Base-by-base conservation (phyloP, 2,888 invertebrate species). In the Plebejus melissa region DNA sequence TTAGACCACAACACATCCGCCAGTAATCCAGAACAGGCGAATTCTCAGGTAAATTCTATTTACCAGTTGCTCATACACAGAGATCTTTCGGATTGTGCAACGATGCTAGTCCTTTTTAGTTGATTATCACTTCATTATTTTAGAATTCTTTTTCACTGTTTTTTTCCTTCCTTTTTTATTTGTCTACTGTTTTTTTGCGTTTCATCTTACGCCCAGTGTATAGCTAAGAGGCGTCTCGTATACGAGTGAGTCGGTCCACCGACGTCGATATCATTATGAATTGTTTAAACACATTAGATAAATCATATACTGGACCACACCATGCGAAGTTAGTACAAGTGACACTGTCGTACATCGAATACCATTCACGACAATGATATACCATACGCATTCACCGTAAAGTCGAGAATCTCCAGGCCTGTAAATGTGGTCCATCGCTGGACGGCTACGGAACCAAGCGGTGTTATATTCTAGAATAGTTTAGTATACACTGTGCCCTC, bases 1-100 rank as follows among this genome's bases (percentile, higher is more conserved):
- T 96, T 96, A 96, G 96, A 96, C 96, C 96, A 96, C 96, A 96
- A 96, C 96, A 96, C 96, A 96, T 96, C 95, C 96, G 94, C 94
- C 94, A 94, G 94, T 93, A 94, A 95, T 95, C 95, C 95, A 95
- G 95, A 95, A 94, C 95, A 95, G 95, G 95, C 95, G 95, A 93
- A 89, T 90, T 94, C 95, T 94, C 95, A 95, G 95, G 95, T 95
- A 95, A 95, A 91, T 89, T 72, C 72, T 80, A 80, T 81, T 88
- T 90, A 89, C 90, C 89, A 88, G 91, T 90, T 90, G 86, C 92
- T 91, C 81, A 88, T 88, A 90, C 90, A 91, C 93, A 88, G 90
- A 82, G 88, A 89, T 90, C 90, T 87, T 90, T 91, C 91, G 88
- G 86, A 91, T 91, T 91, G 88, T 91, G 92, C 93, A 91, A 91